phyloP scores from a whole-genome alignment of 2,113 vertebrate genomes.

The Rhagologus leucostigma region DNA sequence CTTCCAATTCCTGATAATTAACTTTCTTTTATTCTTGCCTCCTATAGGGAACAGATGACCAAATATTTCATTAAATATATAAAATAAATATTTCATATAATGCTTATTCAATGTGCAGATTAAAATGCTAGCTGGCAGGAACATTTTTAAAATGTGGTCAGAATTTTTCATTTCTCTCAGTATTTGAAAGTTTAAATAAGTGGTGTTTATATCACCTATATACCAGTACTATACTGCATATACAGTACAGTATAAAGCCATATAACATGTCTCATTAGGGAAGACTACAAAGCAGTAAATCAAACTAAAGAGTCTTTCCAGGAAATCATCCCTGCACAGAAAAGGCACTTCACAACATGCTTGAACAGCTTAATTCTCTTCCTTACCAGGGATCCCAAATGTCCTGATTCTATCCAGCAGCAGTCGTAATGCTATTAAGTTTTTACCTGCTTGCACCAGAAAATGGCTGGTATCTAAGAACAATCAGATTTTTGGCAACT shows the following conservation, averaged over 20 bases:
- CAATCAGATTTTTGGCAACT: not conserved
- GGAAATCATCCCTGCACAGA: not conserved
- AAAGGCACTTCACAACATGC: not conserved
- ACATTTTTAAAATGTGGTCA: not conserved
- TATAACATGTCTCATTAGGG: not conserved
- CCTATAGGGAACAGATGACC: not conserved
- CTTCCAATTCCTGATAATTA: not conserved
- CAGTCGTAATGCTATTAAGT: not conserved
- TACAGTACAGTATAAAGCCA: not conserved
- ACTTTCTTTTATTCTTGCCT: not conserved
- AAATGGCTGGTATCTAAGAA: not conserved
- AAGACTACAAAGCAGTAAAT: not conserved
- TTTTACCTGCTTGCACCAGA: not conserved
- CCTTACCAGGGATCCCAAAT: not conserved
- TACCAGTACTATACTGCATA: not conserved
- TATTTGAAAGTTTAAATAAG: not conserved
- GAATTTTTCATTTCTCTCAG: not conserved
- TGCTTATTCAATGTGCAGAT: not conserved
- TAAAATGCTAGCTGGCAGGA: not conserved
- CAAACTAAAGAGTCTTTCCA: not conserved
- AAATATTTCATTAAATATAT: not conserved
- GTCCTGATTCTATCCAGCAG: not conserved
- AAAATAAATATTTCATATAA: not conserved
- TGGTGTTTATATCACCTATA: not conserved
- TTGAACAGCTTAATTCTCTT: not conserved